Evolutionary conservation across 2,888 invertebrate species (phyloP), one percentile per base, ranked within the genome.

Genomic region (Drosophila lutescens): DNA sequence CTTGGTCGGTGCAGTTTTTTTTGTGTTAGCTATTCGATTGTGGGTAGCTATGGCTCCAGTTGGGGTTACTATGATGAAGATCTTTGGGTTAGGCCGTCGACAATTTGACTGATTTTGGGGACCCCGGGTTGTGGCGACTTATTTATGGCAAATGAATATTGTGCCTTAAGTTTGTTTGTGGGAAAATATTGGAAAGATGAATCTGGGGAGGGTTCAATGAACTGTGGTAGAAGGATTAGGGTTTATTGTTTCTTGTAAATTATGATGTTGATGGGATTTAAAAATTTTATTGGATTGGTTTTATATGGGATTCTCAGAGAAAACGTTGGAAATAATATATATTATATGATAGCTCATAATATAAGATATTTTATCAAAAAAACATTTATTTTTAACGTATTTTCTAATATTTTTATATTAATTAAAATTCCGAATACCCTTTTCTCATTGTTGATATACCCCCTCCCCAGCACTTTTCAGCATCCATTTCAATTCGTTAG

Each of bases 1-100:
- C 80, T 83, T 74, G 74, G 80, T 77, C 66, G 77, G 54, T 59
- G 53, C 56, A 54, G 26, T 26, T 26, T 26, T 84, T 61, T 47
- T 47, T 44, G 32, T 49, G 26, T 47, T 46, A 43, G 59, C 46
- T 58, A 59, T 65, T 40, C 12, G 10, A 34, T 17, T 17, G 60
- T 32, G 44, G n/a, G 44, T 57, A 68, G 46, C 56, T 26, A 26
- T 5, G 60, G 47, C 36, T 63, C 63, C 63, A 41, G 44, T 67
- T 46, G 32, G 65, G 67, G 67, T 43, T 51, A 57, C 36, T 13
- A 36, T 49, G 66, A 67, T 66, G 67, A 66, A 67, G 67, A 66
- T 66, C 66, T 54, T 47, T 66, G 66, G 65, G 54, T 65, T 65
- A 47, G 65, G 65, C 65, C 54, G 40, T 17, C 60, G 62, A 41